Base-by-base conservation (phyloP, 2,113 vertebrate genomes). In the Leuciscus idus region DNA sequence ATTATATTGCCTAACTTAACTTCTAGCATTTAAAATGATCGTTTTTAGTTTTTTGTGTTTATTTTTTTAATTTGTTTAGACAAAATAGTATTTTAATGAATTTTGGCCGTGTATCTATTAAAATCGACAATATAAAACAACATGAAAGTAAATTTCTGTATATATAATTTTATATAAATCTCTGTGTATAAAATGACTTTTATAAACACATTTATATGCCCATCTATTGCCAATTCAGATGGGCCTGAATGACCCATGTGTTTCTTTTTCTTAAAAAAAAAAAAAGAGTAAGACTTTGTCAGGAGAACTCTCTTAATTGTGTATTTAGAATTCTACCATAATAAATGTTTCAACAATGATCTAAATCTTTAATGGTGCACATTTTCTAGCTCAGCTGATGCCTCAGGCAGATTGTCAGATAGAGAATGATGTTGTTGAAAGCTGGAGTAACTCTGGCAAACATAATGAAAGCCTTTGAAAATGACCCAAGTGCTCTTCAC, bases 401-500 rank as follows among this genome's bases (percentile, higher is more conserved):
- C 88, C 78, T 70, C 52, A 2, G 62, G 83, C 85, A 70, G 85
- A 72, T 61, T 85, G 78, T 73, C 64, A 85, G 57, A 55, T 64
- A 70, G 50, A 85, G 78, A 87, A 87, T 64, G 84, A 77, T 89
- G 85, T 87, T 85, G 61, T 78, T 81, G 39, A 85, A 85, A 84
- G 68, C 81, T 50, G 59, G 70, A 86, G 66, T 62, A 61, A 70
- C 81, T 86, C 77, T 30, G 48, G 46, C 61, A 86, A 85, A 79
- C 88, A 62, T 61, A 62, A 72, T 64, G 70, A 77, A 89, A 89
- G 77, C 61, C 82, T 85, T 87, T 85, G 50, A 87, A 87, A 87
- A 86, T 85, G 82, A 85, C 85, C 81, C 72, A 79, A 62, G 21
- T 55, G 50, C 57, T 74, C n/a, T 48, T 64, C 81, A 79, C 26